Percentiles rank a stretch among this genome's conserved stretches.
Evolutionary conservation across 2,113 vertebrate genomes (phyloP).

Genomic region (Alaudala cheleensis): DNA sequence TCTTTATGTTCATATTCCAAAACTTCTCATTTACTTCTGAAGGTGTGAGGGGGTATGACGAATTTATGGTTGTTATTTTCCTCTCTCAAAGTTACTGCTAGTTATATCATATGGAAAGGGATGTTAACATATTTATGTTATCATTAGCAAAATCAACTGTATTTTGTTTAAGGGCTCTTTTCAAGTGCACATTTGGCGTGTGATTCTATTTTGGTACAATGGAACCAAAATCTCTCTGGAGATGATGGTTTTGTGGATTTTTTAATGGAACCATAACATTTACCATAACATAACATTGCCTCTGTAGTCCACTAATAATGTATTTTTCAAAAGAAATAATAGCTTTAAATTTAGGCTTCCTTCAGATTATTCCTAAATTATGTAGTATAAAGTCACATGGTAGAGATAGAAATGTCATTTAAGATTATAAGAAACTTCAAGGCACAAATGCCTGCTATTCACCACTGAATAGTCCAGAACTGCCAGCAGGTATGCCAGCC

Average conservation of each 20-base stretch:
- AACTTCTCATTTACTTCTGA: not conserved
- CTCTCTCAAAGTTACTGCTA: not conserved
- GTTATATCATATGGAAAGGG: not conserved
- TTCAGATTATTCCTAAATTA: not conserved
- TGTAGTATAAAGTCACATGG: not conserved
- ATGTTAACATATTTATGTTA: not conserved
- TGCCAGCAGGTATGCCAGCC: not conserved
- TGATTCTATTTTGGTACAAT: not conserved
- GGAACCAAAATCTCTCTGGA: not conserved
- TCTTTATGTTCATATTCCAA: not conserved
- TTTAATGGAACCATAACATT: not conserved
- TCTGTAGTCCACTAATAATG: not conserved
- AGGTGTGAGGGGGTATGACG: not conserved
- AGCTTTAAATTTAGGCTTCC: not conserved
- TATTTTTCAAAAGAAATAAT: not conserved
- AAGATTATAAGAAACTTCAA: not conserved
- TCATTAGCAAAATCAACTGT: not conserved
- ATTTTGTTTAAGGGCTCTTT: not conserved
- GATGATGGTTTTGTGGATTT: not conserved
- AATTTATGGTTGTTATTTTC: not conserved
- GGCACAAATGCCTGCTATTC: not conserved
- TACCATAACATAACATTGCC: not conserved
- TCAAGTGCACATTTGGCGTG: not conserved
- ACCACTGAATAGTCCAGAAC: not conserved
- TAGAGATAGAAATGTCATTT: not conserved